A percentile compares a stretch with the other conserved stretches of the same genome.
phyloP scores from a whole-genome alignment of 2,888 invertebrate genomes.

The Octodonta nipae region DNA sequence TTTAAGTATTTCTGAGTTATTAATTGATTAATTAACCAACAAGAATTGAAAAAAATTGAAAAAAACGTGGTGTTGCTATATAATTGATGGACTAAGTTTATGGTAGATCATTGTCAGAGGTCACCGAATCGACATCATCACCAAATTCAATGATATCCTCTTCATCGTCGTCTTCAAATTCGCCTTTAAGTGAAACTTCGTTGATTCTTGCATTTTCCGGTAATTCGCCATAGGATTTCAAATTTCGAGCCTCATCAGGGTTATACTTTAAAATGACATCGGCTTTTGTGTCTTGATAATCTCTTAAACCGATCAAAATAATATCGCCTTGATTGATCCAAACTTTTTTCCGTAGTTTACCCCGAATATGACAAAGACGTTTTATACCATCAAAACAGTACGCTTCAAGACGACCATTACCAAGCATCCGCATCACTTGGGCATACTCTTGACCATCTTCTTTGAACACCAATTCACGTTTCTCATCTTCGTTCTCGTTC shows the following conservation, averaged over 20 bases:
- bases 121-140: slow-evolving; percentile 81
- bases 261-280: slow-evolving; percentile 98
- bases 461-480: slow-evolving; percentile 97
- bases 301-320: slow-evolving; percentile 89
- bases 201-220: slow-evolving; percentile 96
- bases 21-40: too few species aligned
- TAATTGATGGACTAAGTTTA: too few species aligned
- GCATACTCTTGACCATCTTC: slow-evolving; percentile 99
- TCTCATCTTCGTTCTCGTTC: slow-evolving; percentile 99
- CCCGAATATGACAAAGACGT: slow-evolving; percentile 95
- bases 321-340: slow-evolving; percentile 99
- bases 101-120: too few species aligned
- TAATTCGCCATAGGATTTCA: slow-evolving; percentile 97
- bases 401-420: slow-evolving; percentile 95
- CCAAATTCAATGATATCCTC: slow-evolving; percentile 95
- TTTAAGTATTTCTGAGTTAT: too few species aligned
- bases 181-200: slow-evolving; percentile 86
- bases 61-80: too few species aligned
- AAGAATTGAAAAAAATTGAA: too few species aligned
- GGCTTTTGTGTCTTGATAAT: slow-evolving; percentile 94
- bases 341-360: slow-evolving; percentile 84
- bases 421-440: slow-evolving; percentile 98
- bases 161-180: slow-evolving; percentile 83
- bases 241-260: slow-evolving; percentile 94
- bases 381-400: slow-evolving; percentile 98